These are phyloP conservation scores for Synanthedon myopaeformis DNA, from an alignment of 2,888 invertebrate genomes.

Conservation along the genomic window DNA sequence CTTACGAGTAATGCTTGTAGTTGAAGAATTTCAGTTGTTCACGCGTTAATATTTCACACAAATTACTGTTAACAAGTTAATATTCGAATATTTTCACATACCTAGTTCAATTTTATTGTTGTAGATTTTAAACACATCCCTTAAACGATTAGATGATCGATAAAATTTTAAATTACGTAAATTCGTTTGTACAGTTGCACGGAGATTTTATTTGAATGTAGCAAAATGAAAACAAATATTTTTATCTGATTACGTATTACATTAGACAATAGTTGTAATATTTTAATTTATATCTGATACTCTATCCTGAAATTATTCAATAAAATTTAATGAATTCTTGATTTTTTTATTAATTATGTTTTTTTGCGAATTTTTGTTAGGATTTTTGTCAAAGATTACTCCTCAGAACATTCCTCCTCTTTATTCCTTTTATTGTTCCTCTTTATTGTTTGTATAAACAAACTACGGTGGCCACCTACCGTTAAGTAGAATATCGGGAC, in stretches of 20 bases:
- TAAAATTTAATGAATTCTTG: constrained; percentile 47
- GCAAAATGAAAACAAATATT: constrained; percentile 28
- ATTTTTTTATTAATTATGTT: neutral
- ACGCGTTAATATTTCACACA: constrained; percentile 1
- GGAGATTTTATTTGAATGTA: constrained; percentile 37
- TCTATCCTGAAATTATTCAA: constrained; percentile 52
- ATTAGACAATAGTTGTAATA: constrained; percentile 41
- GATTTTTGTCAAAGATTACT: too few species aligned
- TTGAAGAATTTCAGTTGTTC: neutral
- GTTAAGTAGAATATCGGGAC: too few species aligned
- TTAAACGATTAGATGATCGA: constrained; percentile 19
- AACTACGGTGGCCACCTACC: too few species aligned
- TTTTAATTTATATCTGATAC: constrained; percentile 51
- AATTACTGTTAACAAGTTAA: neutral
- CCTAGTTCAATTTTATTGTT: constrained; percentile 5
- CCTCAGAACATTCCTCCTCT: too few species aligned
- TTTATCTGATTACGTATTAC: constrained; percentile 27
- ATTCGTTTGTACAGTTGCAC: constrained; percentile 59
- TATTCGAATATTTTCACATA: neutral
- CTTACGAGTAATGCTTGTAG: neutral
- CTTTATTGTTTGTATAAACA: too few species aligned
- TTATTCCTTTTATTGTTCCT: too few species aligned
- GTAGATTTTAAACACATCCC: constrained; percentile 20
- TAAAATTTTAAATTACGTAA: constrained; percentile 24
- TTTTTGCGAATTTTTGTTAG: neutral